Evolutionary conservation across 2,797 vertebrate species (phyloP), one percentile per base, ranked within the genome.

Genomic region (Sciurus carolinensis): DNA sequence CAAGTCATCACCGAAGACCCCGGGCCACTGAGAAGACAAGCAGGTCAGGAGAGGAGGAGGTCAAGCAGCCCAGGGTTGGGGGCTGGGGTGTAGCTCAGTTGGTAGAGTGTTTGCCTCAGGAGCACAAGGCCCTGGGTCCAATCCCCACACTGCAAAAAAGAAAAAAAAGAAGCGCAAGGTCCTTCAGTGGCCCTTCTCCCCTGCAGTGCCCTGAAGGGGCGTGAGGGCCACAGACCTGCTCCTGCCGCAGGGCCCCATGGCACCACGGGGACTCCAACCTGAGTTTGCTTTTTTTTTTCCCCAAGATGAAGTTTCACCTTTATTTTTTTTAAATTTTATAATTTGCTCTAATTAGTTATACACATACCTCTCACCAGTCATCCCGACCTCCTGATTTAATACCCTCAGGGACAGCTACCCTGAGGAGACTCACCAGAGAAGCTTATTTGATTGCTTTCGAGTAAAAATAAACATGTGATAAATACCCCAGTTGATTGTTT

Each of bases 121-220:
- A 39, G 39, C 39, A 39, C 39, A 3, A 39, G 39, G 39, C 39
- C 39, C 39, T 39, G 39, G 39, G 39, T 39, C 4, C 39, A 39
- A 5, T 39, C 39, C 39, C 39, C 39, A 39, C 3, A 39, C 39
- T 4, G 39, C 39, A 39, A 39, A 39, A 39, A 39, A 39, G 39
- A 39, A 39, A 39, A 39, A 39, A 39, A 39, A 39, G 39, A 39
- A 39, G 39, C 39, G 39, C 39, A 39, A 39, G 66, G 33, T 11
- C 33, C 30, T 42, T 17, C 2, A 26, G 42, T n/a, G 20, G 50
- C 18, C 36, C 15, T 39, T 42, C 10, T 62, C 22, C 24, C 24
- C 5, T 24, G 9, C 4, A 13, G 1, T 22, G 57, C 36, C 66
- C 20, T 0, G 33, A 79, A 1, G 52, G 24, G 11, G 50, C 9